Base-by-base conservation (phyloP, 2,113 vertebrate species). In the Pelusios castaneus region DNA sequence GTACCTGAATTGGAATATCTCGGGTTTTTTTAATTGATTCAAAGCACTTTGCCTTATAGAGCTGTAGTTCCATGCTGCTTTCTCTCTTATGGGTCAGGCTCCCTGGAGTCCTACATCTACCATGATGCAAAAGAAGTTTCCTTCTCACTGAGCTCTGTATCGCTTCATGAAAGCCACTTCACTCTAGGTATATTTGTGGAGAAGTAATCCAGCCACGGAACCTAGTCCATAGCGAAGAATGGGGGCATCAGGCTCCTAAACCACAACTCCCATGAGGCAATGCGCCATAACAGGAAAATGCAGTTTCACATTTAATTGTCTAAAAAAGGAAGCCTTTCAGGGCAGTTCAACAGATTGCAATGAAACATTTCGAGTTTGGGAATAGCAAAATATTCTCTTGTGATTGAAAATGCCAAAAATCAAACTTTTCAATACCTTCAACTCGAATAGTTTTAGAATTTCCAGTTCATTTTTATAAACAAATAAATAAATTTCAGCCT, bases 121-220 rank as follows among this genome's bases (percentile, higher is more conserved):
- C 34, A 67, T n/a, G 60, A 67, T 67, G 60, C 31, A n/a, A 67
- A 67, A 31, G 8, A 0, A 31, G 3, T 67, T 67, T n/a, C 60
- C 60, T 16, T 67, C 34, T 67, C 60, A 67, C 60, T 67, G 60
- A 67, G 58, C 31, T 63, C 58, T 63, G 34, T 16, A n/a, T n/a
- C n/a, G 60, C 34, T n/a, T 78, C 0, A 0, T 82, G 60, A 22
- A 34, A 25, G 31, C 19, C 60, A 21, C 8, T 16, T n/a, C 6
- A 45, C 41, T 63, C 73, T 82, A 17, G 60, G 31, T 86, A n/a
- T 3, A 34, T 76, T 85, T 70, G 51, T 43, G 10, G 47, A 60
- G 73, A 67, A 78, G 73, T 0, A 73, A 63, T 73, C 38, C 52
- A 78, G 60, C 0, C 0, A 84, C 67, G 49, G 58, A 82, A 92